Percentiles rank a stretch among this genome's conserved stretches.
Evolutionary conservation across 2,113 vertebrate genomes (phyloP).

Genomic region (Elaphurus davidianus): DNA sequence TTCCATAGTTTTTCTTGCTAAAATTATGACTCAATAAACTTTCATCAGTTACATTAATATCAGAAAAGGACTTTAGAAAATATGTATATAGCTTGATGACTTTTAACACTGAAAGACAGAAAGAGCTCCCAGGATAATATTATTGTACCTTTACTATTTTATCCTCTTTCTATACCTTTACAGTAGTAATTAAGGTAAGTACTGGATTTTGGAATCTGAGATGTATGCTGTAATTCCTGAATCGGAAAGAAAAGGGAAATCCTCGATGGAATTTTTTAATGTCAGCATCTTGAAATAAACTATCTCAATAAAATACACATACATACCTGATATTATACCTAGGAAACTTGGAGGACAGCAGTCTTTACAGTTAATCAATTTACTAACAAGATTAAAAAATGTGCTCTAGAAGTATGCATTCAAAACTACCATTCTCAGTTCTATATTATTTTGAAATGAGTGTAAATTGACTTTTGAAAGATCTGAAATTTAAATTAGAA

Average conservation of each 20-base stretch:
- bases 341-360: background rate
- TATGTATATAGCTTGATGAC: background rate
- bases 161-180: background rate
- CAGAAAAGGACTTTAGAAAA: background rate
- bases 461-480: background rate
- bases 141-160: background rate
- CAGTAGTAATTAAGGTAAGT: background rate
- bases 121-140: background rate
- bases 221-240: background rate
- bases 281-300: background rate
- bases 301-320: background rate
- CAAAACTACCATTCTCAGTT: background rate
- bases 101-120: background rate
- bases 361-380: background rate
- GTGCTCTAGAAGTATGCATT: background rate
- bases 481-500: background rate
- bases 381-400: background rate
- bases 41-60: background rate
- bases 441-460: background rate
- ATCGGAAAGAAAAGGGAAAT: background rate
- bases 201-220: background rate
- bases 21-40: background rate
- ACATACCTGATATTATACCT: background rate
- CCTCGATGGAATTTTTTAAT: background rate
- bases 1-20: background rate